Evolutionary conservation across 2,888 invertebrate species (phyloP).

Genomic region (Spilosoma lubricipeda): DNA sequence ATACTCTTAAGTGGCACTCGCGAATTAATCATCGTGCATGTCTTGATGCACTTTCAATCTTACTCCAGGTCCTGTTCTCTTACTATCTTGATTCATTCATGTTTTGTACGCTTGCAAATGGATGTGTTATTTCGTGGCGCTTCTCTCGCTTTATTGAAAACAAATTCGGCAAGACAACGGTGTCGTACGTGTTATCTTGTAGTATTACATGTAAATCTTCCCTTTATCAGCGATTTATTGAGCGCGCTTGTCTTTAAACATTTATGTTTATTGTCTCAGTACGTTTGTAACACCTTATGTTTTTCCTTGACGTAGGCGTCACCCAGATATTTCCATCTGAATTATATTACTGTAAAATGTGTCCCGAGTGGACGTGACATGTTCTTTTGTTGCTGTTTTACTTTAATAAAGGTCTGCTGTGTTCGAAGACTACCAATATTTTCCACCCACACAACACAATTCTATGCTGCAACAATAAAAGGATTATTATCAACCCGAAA

Average conservation of each 20-base stretch:
- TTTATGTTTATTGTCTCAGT: constrained; percentile 74
- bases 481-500: constrained; percentile 66
- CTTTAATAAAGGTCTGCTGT: constrained; percentile 56
- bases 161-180: constrained; percentile 67
- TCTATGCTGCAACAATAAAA: constrained; percentile 74
- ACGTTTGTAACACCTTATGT: constrained; percentile 66
- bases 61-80: constrained; percentile 62
- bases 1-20: constrained; percentile 76
- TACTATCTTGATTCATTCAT: constrained; percentile 70
- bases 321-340: constrained; percentile 71
- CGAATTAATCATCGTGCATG: constrained; percentile 76
- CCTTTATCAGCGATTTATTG: constrained; percentile 82
- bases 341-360: constrained; percentile 69
- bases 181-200: constrained; percentile 69
- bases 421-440: constrained; percentile 67
- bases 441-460: constrained; percentile 74
- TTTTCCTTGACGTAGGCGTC: constrained; percentile 79
- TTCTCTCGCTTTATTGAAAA: constrained; percentile 55
- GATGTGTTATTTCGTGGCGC: constrained; percentile 41
- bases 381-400: constrained; percentile 67
- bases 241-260: constrained; percentile 73
- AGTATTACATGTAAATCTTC: constrained; percentile 73
- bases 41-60: constrained; percentile 81
- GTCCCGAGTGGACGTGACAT: constrained; percentile 59
- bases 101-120: constrained; percentile 45